Evolutionary conservation across 1,140 invertebrate species (phyloP), one percentile per base, ranked within the genome.

Genomic region (Teleopsis dalmanni): DNA sequence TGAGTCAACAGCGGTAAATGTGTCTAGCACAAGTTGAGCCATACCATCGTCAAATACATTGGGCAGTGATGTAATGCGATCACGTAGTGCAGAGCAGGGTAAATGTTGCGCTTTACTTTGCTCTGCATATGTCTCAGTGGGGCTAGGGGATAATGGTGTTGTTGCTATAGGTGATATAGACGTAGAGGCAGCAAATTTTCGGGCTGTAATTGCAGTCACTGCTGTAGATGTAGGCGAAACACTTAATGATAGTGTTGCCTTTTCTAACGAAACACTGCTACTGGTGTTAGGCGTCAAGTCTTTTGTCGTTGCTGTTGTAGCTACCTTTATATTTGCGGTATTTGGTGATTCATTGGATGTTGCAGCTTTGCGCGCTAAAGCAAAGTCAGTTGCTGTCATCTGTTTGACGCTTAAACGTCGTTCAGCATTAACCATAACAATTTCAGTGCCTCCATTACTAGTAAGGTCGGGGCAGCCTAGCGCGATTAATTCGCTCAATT

Each of bases 401-500:
- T 66, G 64, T 54, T 64, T 67, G n/a, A 52, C 50, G 52, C 64
- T 67, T 7, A 67, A 50, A 14, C 64, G 61, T 6, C 64, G 64
- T 48, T 66, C 55, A 11, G 57, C 44, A 22, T 62, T 52, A 25
- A 60, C 47, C 16, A 66, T 52, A 35, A 62, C 45, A 22, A 58
- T 45, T 45, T 64, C 48, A 14, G 35, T 46, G 29, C 11, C 23
- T 19, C 29, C 44, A 42, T 35, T 31, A 33, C 29, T 35, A n/a
- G 22, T 26, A 27, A 67, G 57, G 47, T 67, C 64, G 33, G 64
- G 58, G 52, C 64, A 67, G 26, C 59, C 54, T 10, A 67, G 55
- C 33, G 64, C 64, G 47, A 67, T 64, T 41, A 67, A 27, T 67
- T 67, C 64, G 55, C 64, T 67, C 25, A 67, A 47, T 57, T 67